Conservation (phyloP, 2,888 invertebrate species). For the Conomelus anceps region DNA sequence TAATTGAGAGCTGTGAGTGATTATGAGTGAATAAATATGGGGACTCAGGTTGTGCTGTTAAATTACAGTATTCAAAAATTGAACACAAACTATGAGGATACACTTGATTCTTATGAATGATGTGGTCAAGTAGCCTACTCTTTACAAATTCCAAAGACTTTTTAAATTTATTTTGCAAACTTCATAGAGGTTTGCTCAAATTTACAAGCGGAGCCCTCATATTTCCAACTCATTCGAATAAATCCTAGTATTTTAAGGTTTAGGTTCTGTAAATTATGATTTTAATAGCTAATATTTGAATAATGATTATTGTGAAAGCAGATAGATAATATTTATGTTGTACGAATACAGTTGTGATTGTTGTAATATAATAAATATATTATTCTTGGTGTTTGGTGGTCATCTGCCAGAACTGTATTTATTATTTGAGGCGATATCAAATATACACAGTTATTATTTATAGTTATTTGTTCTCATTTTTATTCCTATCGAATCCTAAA, state of each 20-base stretch:
- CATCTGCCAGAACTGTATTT: neutral
- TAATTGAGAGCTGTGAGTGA: no score
- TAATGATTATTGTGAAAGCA: neutral
- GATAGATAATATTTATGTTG: neutral
- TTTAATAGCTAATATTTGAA: neutral
- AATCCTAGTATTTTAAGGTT: neutral
- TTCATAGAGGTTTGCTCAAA: no score
- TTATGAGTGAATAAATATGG: no score
- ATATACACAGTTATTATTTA: neutral
- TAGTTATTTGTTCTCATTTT: neutral
- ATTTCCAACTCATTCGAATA: neutral
- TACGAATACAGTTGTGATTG: neutral
- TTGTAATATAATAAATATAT: neutral
- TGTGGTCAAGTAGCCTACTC: no score
- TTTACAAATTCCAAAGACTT: no score
- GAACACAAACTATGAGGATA: no score
- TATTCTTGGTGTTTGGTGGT: neutral
- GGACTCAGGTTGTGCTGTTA: no score
- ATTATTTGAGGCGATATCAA: neutral
- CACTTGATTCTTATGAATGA: no score
- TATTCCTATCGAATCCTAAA: neutral
- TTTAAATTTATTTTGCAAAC: no score
- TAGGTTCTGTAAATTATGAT: neutral
- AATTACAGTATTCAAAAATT: no score
- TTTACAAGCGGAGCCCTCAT: neutral